Conservation (phyloP, 2,888 invertebrate genomes). For the Ommatoiulus sabulosus region DNA sequence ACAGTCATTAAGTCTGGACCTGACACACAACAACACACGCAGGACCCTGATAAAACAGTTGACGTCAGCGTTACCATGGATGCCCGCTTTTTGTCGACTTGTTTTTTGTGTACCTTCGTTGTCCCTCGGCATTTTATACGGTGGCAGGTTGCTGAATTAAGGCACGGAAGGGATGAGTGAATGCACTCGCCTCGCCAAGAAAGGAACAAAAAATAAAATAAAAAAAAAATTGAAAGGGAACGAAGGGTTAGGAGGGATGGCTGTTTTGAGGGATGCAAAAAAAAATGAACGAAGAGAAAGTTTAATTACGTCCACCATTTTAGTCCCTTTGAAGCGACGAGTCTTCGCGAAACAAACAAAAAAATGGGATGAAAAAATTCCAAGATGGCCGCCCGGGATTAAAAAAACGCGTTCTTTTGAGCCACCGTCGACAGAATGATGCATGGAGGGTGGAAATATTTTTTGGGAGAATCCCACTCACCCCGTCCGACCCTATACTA, state of each 20-base stretch:
- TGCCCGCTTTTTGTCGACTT: constrained; percentile 48
- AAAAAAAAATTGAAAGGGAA: constrained; percentile 5
- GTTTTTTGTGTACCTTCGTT: constrained; percentile 38
- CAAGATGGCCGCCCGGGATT: neutral
- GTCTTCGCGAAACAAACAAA: neutral
- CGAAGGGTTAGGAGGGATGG: constrained; percentile 26
- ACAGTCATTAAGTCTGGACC: constrained; percentile 52
- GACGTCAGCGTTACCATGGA: constrained; percentile 56
- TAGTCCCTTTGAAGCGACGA: neutral
- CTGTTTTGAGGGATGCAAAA: neutral
- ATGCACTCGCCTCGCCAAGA: neutral
- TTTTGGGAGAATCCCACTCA: neutral
- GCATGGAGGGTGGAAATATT: constrained; percentile 6
- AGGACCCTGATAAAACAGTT: constrained; percentile 26
- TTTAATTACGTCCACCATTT: constrained; percentile 32
- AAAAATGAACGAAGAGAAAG: neutral
- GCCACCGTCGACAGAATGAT: constrained; percentile 14
- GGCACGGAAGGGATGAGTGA: constrained; percentile 52
- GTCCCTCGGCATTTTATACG: constrained; percentile 40
- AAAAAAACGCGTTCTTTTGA: constrained; percentile 21
- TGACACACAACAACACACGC: constrained; percentile 49
- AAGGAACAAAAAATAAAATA: neutral
- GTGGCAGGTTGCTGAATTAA: constrained; percentile 51
- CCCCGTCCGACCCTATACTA: neutral
- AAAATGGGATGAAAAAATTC: constrained; percentile 5